These are phyloP conservation scores for Scaptomyza hsui DNA, from an alignment of 1,140 invertebrate species.

Conservation along the genomic window DNA sequence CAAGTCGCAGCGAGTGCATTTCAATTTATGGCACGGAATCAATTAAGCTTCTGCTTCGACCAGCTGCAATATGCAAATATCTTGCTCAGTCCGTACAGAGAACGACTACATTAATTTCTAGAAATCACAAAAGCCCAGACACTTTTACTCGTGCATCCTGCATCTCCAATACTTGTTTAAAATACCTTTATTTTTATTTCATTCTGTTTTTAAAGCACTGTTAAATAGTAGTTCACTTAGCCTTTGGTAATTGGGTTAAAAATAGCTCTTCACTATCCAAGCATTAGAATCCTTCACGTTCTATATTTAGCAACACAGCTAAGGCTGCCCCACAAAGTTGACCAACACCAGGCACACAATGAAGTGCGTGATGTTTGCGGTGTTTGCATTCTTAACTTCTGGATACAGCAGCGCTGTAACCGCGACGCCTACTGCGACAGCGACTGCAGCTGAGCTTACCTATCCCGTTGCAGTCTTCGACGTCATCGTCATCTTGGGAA, in stretches of 20 bases:
- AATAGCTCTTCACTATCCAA: no score
- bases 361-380: constrained; percentile 23
- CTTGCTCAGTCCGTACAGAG: background rate
- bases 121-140: no score
- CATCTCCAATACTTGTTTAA: background rate
- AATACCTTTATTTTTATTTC: background rate
- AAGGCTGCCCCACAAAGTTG: no score
- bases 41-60: constrained; percentile 51
- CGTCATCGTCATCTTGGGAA: background rate
- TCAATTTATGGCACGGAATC: constrained; percentile 74
- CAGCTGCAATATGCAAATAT: constrained; percentile 15
- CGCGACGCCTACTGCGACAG: background rate
- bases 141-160: background rate
- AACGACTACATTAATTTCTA: background rate
- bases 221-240: no score
- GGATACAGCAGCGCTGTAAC: background rate
- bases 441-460: no score
- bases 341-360: no score
- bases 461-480: background rate
- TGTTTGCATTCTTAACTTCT: constrained; percentile 8
- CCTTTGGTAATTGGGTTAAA: no score
- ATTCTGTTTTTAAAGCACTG: background rate
- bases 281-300: no score
- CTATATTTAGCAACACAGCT: no score
- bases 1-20: constrained; percentile 47